Evolutionary conservation across 2,113 vertebrate genomes (phyloP).

Genomic region (Ageneiosus marmoratus): DNA sequence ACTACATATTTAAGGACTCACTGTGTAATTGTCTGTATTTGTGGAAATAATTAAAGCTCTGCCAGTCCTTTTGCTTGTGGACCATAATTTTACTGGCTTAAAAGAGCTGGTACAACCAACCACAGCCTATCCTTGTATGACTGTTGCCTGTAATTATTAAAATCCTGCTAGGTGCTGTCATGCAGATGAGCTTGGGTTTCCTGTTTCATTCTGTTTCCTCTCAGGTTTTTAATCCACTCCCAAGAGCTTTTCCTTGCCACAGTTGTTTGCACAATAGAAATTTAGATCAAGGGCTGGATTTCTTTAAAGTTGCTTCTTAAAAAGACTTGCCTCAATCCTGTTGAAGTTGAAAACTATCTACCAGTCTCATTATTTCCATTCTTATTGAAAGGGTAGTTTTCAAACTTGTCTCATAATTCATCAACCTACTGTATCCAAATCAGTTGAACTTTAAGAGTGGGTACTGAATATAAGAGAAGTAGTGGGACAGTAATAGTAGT

Average conservation of each 20-base stretch:
- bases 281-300: not conserved
- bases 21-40: not conserved
- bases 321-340: too few relatives aligned
- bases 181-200: not conserved
- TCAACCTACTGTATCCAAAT: too few relatives aligned
- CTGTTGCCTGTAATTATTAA: conserved; percentile 11
- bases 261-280: not conserved
- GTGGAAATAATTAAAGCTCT: conserved; percentile 2
- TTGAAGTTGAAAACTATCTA: too few relatives aligned
- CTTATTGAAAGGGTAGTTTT: too few relatives aligned
- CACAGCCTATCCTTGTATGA: not conserved
- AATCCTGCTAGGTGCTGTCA: not conserved
- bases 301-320: too few relatives aligned
- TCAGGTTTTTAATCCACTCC: not conserved
- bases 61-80: not conserved
- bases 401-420: too few relatives aligned
- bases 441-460: too few relatives aligned
- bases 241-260: not conserved
- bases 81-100: conserved; percentile 5
- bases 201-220: not conserved
- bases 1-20: conserved; percentile 3
- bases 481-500: too few relatives aligned
- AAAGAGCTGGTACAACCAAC: conserved; percentile 2
- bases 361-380: too few relatives aligned
- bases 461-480: too few relatives aligned